These are phyloP conservation scores for Paelopatides confundens DNA, from an alignment of 53 echinoderm and acorn worm genomes.

Conservation along the genomic window DNA sequence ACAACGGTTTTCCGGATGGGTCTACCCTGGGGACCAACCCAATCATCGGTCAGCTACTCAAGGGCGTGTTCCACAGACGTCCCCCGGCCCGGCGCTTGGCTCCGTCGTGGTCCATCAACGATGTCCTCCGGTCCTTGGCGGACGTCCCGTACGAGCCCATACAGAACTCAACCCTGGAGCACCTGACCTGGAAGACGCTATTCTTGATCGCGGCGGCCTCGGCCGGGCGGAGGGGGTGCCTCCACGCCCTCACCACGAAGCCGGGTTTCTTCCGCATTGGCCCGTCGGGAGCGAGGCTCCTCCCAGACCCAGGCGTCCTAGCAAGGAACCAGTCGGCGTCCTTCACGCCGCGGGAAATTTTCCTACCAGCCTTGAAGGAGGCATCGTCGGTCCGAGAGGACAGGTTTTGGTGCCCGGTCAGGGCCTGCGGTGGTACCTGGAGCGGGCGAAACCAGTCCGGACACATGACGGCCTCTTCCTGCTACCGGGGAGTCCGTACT, in stretches of 20 bases:
- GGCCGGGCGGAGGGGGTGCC: background rate
- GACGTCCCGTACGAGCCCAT: background rate
- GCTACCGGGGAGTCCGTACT: too few species aligned
- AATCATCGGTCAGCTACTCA: background rate
- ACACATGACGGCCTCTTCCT: too few species aligned
- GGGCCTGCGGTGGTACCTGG: too few species aligned
- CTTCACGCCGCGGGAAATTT: too few species aligned
- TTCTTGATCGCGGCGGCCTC: background rate
- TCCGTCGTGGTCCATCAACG: slow-evolving; percentile 8
- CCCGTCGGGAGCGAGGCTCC: too few species aligned
- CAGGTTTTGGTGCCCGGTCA: background rate
- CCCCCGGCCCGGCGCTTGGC: background rate
- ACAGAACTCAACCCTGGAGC: background rate
- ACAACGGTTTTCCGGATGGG: slow-evolving; percentile 22
- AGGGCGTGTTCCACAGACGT: slow-evolving; percentile 19
- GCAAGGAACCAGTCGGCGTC: background rate
- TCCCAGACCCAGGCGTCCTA: too few species aligned
- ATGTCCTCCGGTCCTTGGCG: background rate
- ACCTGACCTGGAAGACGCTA: background rate
- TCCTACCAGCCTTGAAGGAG: too few species aligned
- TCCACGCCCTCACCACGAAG: background rate
- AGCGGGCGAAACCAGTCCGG: too few species aligned
- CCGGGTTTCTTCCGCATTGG: too few species aligned
- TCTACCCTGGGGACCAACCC: background rate
- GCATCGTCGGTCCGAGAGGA: too few species aligned